Evolutionary conservation across 2,797 vertebrate genomes (phyloP).

Genomic region (Carapus acus): DNA sequence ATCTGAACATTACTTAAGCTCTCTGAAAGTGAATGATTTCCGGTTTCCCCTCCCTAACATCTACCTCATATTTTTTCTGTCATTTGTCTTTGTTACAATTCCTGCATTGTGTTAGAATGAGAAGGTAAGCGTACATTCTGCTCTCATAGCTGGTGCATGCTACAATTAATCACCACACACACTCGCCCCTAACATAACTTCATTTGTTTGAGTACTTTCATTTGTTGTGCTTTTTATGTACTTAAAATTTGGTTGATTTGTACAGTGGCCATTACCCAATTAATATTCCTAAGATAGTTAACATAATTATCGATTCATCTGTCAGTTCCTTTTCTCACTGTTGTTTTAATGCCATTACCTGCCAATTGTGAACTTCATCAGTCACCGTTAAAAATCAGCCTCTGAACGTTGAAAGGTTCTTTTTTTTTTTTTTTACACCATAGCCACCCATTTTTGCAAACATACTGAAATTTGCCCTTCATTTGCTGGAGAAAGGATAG

Average conservation of each 20-base stretch:
- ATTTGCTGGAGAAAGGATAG: too few relatives aligned
- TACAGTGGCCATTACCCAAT: slow-evolving; percentile 66
- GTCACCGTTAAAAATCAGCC: slow-evolving; percentile 49
- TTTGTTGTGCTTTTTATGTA: slow-evolving; percentile 51
- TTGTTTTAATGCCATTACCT: slow-evolving; percentile 55
- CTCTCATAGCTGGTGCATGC: slow-evolving; percentile 90
- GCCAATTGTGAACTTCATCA: slow-evolving; percentile 46
- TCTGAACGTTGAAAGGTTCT: too few relatives aligned
- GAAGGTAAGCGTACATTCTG: slow-evolving; percentile 97
- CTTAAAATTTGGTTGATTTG: slow-evolving; percentile 58
- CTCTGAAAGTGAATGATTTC: slow-evolving; percentile 78
- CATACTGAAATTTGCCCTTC: too few relatives aligned
- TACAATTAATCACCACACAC: slow-evolving; percentile 70
- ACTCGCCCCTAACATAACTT: slow-evolving; percentile 66
- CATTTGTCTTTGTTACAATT: slow-evolving; percentile 96
- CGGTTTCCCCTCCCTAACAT: slow-evolving; percentile 80
- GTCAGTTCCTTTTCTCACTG: slow-evolving; percentile 59
- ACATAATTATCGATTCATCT: slow-evolving; percentile 52
- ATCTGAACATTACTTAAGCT: slow-evolving; percentile 74
- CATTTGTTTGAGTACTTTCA: slow-evolving; percentile 61
- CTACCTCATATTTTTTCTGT: slow-evolving; percentile 98
- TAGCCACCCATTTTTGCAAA: too few relatives aligned
- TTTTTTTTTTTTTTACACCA: slow-evolving; percentile 50
- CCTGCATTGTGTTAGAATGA: slow-evolving; percentile 99
- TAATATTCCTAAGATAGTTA: slow-evolving; percentile 54